Evolutionary conservation across 1,140 invertebrate species (phyloP).

Genomic region (Papilio glaucus): DNA sequence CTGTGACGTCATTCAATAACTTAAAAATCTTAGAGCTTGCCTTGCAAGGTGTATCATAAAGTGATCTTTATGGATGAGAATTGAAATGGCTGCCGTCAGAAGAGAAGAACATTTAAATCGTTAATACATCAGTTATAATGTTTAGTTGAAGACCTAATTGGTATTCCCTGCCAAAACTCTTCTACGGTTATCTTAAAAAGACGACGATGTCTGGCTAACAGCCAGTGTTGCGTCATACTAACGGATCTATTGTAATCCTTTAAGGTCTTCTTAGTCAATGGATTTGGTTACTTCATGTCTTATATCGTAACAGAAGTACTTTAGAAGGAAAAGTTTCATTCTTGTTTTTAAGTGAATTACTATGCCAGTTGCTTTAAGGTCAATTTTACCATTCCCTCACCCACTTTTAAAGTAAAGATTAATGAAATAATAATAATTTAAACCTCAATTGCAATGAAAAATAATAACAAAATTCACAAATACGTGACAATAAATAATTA

Average conservation of each 20-base stretch:
- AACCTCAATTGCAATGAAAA: too few relatives aligned
- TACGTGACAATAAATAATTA: too few relatives aligned
- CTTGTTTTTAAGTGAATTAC: too few relatives aligned
- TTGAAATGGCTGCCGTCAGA: neutral
- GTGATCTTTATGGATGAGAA: neutral
- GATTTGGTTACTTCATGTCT: neutral
- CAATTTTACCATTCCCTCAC: too few relatives aligned
- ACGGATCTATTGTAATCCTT: conserved; percentile 21
- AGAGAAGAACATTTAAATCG: neutral
- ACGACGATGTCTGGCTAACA: conserved; percentile 2
- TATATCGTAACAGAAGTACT: neutral
- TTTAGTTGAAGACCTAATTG: neutral
- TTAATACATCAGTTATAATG: neutral
- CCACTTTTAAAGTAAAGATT: too few relatives aligned
- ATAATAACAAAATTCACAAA: too few relatives aligned
- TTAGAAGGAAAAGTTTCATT: neutral
- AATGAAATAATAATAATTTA: too few relatives aligned
- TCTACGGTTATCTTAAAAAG: conserved; percentile 12
- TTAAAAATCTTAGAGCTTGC: neutral
- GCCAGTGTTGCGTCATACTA: neutral
- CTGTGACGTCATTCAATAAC: neutral
- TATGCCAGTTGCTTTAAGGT: too few relatives aligned
- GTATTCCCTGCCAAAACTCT: conserved; percentile 11
- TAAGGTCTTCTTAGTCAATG: conserved; percentile 1
- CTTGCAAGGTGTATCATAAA: neutral